These are phyloP conservation scores for Drosophila ambigua DNA, from an alignment of 1,140 invertebrate species.

Conservation along the genomic window DNA sequence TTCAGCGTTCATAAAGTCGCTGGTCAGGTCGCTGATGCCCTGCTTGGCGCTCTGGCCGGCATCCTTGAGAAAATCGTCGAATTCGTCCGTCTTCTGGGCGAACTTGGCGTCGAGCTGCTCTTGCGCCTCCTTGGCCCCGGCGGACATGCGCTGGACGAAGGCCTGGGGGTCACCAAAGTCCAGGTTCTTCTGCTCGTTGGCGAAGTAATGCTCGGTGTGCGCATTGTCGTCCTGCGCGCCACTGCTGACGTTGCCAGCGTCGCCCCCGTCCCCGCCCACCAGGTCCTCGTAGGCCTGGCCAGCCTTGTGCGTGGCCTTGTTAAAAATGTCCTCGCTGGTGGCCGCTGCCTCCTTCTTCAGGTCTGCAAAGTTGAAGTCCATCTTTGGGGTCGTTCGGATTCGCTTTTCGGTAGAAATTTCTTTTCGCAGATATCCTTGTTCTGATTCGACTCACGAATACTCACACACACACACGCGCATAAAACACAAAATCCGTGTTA, in stretches of 20 bases:
- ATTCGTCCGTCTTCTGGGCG: constrained; percentile 59
- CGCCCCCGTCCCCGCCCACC: not conserved
- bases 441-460: constrained; percentile 28
- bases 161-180: constrained; percentile 74
- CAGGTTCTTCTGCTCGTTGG: constrained; percentile 73
- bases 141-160: constrained; percentile 76
- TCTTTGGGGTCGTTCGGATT: constrained; percentile 21
- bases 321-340: constrained; percentile 71
- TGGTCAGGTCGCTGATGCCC: constrained; percentile 55
- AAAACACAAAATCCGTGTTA: not conserved
- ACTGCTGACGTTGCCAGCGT: constrained; percentile 49
- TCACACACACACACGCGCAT: constrained; percentile 22
- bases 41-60: constrained; percentile 53
- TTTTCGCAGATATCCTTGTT: constrained; percentile 40
- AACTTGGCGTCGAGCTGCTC: constrained; percentile 74
- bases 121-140: constrained; percentile 74
- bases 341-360: constrained; percentile 77
- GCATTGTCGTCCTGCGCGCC: constrained; percentile 77
- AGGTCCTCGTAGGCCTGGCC: constrained; percentile 17
- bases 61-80: constrained; percentile 64
- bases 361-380: constrained; percentile 78
- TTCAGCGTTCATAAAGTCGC: constrained; percentile 79
- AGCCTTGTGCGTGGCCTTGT: constrained; percentile 43
- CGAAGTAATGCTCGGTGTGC: constrained; percentile 76
- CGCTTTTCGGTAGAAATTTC: not conserved